phyloP scores from a whole-genome alignment of 2,113 vertebrate genomes.

The Potamarius usumacintae region DNA sequence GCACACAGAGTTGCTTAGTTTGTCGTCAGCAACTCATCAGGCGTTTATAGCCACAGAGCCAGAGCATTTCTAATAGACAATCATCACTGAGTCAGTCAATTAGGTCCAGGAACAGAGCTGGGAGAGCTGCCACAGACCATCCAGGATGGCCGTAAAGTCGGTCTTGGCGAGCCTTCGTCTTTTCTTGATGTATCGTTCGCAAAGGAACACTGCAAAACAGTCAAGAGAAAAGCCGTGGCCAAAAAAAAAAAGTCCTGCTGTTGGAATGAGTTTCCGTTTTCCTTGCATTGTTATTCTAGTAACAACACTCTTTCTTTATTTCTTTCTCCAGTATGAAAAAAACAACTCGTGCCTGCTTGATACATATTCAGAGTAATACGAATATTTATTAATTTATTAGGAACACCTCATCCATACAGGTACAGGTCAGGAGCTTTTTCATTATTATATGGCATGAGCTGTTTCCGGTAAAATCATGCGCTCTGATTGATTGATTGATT shows the following conservation, averaged over 20 bases:
- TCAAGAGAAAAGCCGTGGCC: not conserved
- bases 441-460: too few species aligned
- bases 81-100: not conserved
- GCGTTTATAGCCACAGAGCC: too few species aligned
- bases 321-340: not conserved
- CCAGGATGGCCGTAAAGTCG: not conserved
- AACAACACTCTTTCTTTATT: too few species aligned
- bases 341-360: not conserved
- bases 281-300: not conserved
- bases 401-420: not conserved
- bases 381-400: not conserved
- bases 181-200: not conserved
- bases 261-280: too few species aligned
- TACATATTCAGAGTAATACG: not conserved
- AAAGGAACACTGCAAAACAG: not conserved
- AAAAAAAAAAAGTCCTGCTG: not conserved
- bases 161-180: not conserved
- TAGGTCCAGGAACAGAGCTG: not conserved
- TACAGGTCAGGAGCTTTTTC: not conserved
- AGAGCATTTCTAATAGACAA: not conserved
- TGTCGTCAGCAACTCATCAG: not conserved
- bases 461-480: too few species aligned
- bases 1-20: not conserved
- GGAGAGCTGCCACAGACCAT: not conserved
- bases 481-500: too few species aligned